Evolutionary conservation across 1,140 invertebrate genomes (phyloP), one percentile per base, ranked within the genome.

Genomic region (Penaeus japonicus): DNA sequence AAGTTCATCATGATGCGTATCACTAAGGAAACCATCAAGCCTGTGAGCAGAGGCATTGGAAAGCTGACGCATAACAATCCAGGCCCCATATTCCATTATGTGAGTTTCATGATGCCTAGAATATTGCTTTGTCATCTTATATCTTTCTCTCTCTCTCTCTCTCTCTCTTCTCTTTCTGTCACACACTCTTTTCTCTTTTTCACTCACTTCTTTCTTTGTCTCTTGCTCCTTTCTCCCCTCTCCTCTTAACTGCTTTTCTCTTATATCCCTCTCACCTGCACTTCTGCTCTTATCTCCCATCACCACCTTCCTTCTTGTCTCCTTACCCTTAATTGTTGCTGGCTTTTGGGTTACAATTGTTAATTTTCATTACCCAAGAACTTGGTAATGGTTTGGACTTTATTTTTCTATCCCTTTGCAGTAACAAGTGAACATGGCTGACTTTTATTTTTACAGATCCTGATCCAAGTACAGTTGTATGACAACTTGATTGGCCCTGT

Each of bases 11-110:
- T 99, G 97, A 99, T 99, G 93, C 94, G 98, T 78, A 96, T 99
- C 2, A 98, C 97, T 91, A 99, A 99, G 92, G 99, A 99, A 93
- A 99, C 98, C 91, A 97, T 99, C 2, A 99, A 99, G 93, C 97
- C 96, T 0, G 96, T 98, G 83, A 98, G 99, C 12, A 93, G 99
- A 87, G 95, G 97, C 55, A 96, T 99, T 85, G 99, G 98, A 22
- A 99, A 99, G 94, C 94, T 99, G 24, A 98, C 97, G 53, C 98
- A 99, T 92, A 98, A 96, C 83, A 97, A 98, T 77, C 99, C 99
- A 0, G 97, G 96, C 32, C 96, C 98, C 91, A 93, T 99, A 0
- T 99, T 99, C 92, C 98, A 99, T 93, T 99, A 99, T 93, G 97
- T 98, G 93, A 94, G 93, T 92, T 39, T 17, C 35, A 59, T 30